Conservation (phyloP, 2,888 invertebrate genomes). For the Drosophila nr. fundita region DNA sequence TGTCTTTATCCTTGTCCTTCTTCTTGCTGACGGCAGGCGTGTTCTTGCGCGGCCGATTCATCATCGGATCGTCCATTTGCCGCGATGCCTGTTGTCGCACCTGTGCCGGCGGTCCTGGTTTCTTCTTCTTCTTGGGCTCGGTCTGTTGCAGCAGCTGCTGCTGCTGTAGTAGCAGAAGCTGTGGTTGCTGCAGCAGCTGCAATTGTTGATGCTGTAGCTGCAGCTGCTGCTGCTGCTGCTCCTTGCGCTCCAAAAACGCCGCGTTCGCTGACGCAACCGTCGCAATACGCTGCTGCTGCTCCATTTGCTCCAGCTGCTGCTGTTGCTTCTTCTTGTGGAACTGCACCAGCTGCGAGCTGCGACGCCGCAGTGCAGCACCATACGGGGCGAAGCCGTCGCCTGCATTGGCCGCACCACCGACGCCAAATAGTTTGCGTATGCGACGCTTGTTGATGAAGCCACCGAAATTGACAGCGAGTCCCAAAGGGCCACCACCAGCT, state of each 20-base stretch:
- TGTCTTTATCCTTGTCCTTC: constrained; percentile 66
- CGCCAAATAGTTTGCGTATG: constrained; percentile 79
- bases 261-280: constrained; percentile 80
- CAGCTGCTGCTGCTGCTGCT: constrained; percentile 57
- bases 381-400: constrained; percentile 61
- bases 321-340: constrained; percentile 80
- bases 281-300: constrained; percentile 80
- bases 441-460: constrained; percentile 81
- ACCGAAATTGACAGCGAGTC: constrained; percentile 58
- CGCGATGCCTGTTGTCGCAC: constrained; percentile 71
- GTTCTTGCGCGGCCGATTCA: constrained; percentile 82
- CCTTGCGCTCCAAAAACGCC: constrained; percentile 71
- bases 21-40: constrained; percentile 64
- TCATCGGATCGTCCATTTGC: constrained; percentile 83
- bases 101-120: constrained; percentile 82
- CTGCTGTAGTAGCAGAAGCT: constrained; percentile 47
- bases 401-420: constrained; percentile 45
- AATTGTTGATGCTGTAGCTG: constrained; percentile 51
- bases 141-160: constrained; percentile 62
- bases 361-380: constrained; percentile 69
- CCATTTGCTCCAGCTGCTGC: constrained; percentile 74
- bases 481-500: constrained; percentile 43
- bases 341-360: constrained; percentile 80
- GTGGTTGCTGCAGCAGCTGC: constrained; percentile 46
- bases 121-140: constrained; percentile 81